A percentile compares a stretch with the other conserved stretches of the same genome.
Evolutionary conservation across 2,113 vertebrate species (phyloP).

Genomic region (Pituophis catenifer): DNA sequence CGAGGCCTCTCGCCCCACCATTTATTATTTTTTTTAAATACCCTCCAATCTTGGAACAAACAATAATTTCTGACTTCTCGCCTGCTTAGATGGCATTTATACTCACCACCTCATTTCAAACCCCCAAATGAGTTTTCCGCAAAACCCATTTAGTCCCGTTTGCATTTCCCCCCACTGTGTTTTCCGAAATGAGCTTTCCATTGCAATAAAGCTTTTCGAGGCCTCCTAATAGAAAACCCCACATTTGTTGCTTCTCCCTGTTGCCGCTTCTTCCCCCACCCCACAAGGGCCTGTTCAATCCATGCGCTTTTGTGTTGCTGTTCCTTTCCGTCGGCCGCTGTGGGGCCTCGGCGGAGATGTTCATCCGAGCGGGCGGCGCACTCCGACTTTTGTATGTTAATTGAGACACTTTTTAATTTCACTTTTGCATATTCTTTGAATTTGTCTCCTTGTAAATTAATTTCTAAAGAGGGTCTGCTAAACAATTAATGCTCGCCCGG

Average conservation of each 20-base stretch:
- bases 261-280: neutral
- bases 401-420: slow-evolving; percentile 64
- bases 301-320: slow-evolving; percentile 25
- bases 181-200: neutral
- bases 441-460: slow-evolving; percentile 64
- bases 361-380: slow-evolving; percentile 39
- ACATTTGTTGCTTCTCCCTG: slow-evolving; percentile 21
- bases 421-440: slow-evolving; percentile 66
- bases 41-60: neutral
- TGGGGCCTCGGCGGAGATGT: slow-evolving; percentile 53
- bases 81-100: neutral
- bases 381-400: slow-evolving; percentile 67
- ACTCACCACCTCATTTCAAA: neutral
- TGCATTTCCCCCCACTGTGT: neutral
- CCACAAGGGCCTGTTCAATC: slow-evolving; percentile 23
- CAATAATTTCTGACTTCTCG: neutral
- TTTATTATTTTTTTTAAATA: neutral
- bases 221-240: slow-evolving; percentile 10
- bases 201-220: slow-evolving; percentile 25
- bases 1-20: neutral
- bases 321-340: slow-evolving; percentile 23
- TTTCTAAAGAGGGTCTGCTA: slow-evolving; percentile 51
- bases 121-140: neutral
- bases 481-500: slow-evolving; percentile 51
- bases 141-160: neutral